phyloP scores from a whole-genome alignment of 1,140 invertebrate species.

The Reticulitermes speratus region DNA sequence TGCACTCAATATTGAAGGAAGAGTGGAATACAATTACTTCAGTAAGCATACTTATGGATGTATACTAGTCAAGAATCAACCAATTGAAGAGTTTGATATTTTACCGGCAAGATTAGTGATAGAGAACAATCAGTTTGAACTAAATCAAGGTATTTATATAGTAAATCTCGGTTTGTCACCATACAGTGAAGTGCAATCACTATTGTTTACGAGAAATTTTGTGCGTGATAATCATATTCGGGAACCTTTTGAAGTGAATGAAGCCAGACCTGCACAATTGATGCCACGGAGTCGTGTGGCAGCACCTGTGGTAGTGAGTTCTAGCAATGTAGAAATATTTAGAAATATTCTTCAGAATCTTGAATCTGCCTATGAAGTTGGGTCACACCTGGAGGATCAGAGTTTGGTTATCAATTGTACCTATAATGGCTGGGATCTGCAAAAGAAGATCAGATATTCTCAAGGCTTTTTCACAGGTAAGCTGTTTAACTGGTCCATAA shows the following conservation, averaged over 20 bases:
- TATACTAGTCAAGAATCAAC: constrained; percentile 86
- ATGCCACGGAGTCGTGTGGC: constrained; percentile 85
- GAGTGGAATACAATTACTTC: constrained; percentile 88
- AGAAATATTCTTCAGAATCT: constrained; percentile 93
- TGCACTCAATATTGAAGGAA: constrained; percentile 75
- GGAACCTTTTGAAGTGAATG: constrained; percentile 77
- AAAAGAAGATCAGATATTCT: constrained; percentile 75
- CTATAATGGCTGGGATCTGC: constrained; percentile 85
- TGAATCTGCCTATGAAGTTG: constrained; percentile 88
- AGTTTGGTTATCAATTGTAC: constrained; percentile 91
- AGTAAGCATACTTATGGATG: constrained; percentile 76
- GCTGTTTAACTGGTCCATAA: constrained; percentile 36
- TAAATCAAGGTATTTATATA: constrained; percentile 85
- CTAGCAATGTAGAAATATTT: constrained; percentile 85
- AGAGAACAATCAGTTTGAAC: constrained; percentile 84
- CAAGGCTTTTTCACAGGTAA: constrained; percentile 76
- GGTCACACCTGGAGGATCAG: constrained; percentile 91
- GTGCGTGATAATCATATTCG: constrained; percentile 81
- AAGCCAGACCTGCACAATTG: constrained; percentile 60
- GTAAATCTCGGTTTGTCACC: constrained; percentile 84
- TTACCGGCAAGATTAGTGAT: constrained; percentile 72
- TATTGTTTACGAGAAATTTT: constrained; percentile 87
- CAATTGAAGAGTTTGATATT: constrained; percentile 63
- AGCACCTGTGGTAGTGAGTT: constrained; percentile 85
- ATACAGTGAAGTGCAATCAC: constrained; percentile 74